Conservation (phyloP, 2,888 invertebrate species). For the Eilema sororculum region DNA sequence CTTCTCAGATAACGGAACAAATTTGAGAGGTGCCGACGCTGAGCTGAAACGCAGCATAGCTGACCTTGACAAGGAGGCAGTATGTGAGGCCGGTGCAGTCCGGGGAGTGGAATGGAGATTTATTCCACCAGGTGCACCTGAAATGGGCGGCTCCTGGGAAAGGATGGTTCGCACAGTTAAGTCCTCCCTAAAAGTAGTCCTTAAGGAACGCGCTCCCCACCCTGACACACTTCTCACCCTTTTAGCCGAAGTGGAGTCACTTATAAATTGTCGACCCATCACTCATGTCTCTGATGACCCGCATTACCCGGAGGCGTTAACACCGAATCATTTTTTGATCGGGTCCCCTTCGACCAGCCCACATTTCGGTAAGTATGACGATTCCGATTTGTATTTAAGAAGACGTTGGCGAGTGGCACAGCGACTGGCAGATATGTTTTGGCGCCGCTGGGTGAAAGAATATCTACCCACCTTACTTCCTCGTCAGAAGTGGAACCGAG, state of each 20-base stretch:
- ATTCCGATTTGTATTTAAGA: not conserved
- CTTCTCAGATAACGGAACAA: not conserved
- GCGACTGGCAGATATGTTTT: not conserved
- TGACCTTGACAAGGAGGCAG: not conserved
- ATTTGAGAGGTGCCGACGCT: not conserved
- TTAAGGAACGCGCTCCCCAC: not conserved
- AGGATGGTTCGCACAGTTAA: not conserved
- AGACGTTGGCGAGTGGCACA: not conserved
- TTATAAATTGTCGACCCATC: not conserved
- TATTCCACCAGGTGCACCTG: not conserved
- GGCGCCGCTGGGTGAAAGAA: not conserved
- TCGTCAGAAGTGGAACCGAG: not conserved
- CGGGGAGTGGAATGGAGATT: not conserved
- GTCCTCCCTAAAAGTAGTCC: not conserved
- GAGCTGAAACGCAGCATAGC: not conserved
- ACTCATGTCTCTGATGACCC: not conserved
- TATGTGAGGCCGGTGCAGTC: not conserved
- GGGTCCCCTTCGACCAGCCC: not conserved
- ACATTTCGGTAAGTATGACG: not conserved
- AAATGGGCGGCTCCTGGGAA: not conserved
- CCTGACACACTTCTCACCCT: not conserved
- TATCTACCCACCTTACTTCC: not conserved
- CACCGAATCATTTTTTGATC: constrained; percentile 1
- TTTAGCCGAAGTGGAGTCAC: not conserved
- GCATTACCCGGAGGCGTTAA: not conserved